These are phyloP conservation scores for Andrena flavipes DNA, from an alignment of 2,888 invertebrate genomes.

Conservation along the genomic window DNA sequence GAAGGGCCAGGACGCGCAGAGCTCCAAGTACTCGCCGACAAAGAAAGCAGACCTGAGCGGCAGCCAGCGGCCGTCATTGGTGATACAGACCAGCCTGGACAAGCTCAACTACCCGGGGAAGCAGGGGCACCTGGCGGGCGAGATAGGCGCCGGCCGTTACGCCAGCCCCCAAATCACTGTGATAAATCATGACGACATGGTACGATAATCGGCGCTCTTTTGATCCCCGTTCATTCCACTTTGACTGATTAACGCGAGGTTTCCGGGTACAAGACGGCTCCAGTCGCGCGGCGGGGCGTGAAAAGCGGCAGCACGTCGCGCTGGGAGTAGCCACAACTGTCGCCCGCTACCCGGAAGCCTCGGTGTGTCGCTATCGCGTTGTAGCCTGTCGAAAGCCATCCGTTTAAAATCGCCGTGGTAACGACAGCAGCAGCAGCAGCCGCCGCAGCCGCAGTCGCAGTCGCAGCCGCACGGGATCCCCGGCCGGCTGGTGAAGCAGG, in stretches of 20 bases:
- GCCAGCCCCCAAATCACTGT: slow-evolving; percentile 95
- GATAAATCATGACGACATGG: slow-evolving; percentile 96
- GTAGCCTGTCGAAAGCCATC: slow-evolving; percentile 46
- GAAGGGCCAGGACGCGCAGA: slow-evolving; percentile 84
- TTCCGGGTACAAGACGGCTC: slow-evolving; percentile 45
- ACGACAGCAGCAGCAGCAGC: slow-evolving; percentile 68
- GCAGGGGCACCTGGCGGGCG: slow-evolving; percentile 85
- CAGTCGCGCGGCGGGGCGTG: slow-evolving; percentile 18
- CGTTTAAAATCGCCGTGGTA: slow-evolving; percentile 62
- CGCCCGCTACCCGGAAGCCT: slow-evolving; percentile 60
- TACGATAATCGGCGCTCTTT: slow-evolving; percentile 68
- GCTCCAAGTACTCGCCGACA: slow-evolving; percentile 86
- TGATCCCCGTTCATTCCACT: slow-evolving; percentile 9
- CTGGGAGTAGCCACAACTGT: slow-evolving; percentile 20
- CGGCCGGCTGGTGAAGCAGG: slow-evolving; percentile 86
- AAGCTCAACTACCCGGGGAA: slow-evolving; percentile 85
- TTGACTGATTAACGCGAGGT: slow-evolving; percentile 35
- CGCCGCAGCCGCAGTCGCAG: slow-evolving; percentile 73
- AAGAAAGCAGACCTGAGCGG: slow-evolving; percentile 85
- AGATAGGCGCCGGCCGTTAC: slow-evolving; percentile 84
- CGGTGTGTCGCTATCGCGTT: slow-evolving; percentile 48
- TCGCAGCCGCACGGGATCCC: slow-evolving; percentile 72
- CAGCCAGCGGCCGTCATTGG: slow-evolving; percentile 89
- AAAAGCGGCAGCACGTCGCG: not conserved
- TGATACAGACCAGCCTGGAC: slow-evolving; percentile 91